phyloP scores from a whole-genome alignment of 2,113 vertebrate genomes.

The Xiphophorus couchianus region DNA sequence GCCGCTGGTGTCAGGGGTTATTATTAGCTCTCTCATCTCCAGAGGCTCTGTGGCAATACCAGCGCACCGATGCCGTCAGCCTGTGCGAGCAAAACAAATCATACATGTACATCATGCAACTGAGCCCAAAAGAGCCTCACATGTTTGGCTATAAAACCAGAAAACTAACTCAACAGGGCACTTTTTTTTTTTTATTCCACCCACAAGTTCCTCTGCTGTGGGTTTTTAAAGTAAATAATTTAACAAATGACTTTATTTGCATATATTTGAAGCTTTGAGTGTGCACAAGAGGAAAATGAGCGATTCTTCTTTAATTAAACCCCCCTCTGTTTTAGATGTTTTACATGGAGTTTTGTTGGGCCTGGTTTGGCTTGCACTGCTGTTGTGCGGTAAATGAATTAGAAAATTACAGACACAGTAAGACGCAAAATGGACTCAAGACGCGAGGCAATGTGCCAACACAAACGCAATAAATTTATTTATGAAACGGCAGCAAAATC shows the following conservation, averaged over 20 bases:
- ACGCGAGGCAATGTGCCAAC: conserved; percentile 23
- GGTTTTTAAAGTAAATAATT: conserved; percentile 39
- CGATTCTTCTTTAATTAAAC: conserved; percentile 49
- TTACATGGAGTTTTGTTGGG: conserved; percentile 19
- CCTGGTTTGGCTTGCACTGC: conserved; percentile 26
- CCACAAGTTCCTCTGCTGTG: conserved; percentile 23
- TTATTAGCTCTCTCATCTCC: conserved; percentile 66
- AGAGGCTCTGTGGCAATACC: conserved; percentile 63
- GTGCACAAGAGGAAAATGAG: conserved; percentile 45
- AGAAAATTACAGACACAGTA: conserved; percentile 42
- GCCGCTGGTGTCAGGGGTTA: conserved; percentile 68
- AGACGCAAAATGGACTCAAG: conserved; percentile 47
- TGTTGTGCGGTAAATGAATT: conserved; percentile 44
- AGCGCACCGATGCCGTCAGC: conserved; percentile 61
- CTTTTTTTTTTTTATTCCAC: conserved; percentile 26
- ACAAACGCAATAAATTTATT: conserved; percentile 52
- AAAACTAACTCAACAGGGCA: conserved; percentile 19
- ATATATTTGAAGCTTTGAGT: conserved; percentile 36
- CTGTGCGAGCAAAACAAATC: conserved; percentile 30
- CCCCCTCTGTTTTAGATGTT: conserved; percentile 2
- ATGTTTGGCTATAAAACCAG: conserved; percentile 27
- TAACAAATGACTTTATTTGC: conserved; percentile 44
- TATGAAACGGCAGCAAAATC: conserved; percentile 20
- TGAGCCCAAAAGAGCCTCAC: conserved; percentile 28
- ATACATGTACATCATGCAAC: conserved; percentile 28